Percentiles rank a stretch among this genome's conserved stretches.
Conservation (phyloP, 2,797 vertebrate genomes). For the Chloroceryle amazona region DNA sequence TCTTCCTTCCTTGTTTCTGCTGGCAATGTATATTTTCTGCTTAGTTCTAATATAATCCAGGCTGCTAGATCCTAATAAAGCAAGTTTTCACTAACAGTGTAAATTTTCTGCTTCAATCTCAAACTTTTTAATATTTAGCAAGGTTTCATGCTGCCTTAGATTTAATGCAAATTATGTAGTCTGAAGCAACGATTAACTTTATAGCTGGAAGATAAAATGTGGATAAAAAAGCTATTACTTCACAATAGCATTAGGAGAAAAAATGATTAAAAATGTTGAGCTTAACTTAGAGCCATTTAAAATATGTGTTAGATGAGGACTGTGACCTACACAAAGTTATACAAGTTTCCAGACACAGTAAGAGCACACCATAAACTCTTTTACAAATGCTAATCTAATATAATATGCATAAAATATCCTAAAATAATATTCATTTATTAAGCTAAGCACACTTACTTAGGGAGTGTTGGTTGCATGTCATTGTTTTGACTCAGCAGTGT, state of each 20-base stretch:
- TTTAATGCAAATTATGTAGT: slow-evolving; percentile 42
- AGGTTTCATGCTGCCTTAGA: neutral
- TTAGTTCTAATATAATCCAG: neutral
- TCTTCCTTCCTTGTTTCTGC: neutral
- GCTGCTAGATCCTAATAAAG: slow-evolving; percentile 3
- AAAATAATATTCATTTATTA: neutral
- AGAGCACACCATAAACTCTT: neutral
- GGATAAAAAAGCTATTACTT: slow-evolving; percentile 27
- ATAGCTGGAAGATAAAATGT: slow-evolving; percentile 44
- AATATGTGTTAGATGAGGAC: neutral
- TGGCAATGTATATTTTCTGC: neutral
- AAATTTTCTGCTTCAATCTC: slow-evolving; percentile 23
- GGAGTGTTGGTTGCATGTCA: neutral
- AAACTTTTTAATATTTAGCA: slow-evolving; percentile 52
- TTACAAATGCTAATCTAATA: neutral
- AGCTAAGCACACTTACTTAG: neutral
- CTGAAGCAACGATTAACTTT: slow-evolving; percentile 27
- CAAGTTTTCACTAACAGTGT: slow-evolving; percentile 15
- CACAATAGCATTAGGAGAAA: slow-evolving; percentile 9
- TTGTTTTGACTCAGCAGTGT: neutral
- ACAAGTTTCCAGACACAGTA: neutral
- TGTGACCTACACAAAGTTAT: neutral
- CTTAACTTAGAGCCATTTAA: neutral
- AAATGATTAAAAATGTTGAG: neutral
- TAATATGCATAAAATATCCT: neutral